Base-by-base conservation (phyloP, 2,797 vertebrate species). In the Phoeniculus purpureus region DNA sequence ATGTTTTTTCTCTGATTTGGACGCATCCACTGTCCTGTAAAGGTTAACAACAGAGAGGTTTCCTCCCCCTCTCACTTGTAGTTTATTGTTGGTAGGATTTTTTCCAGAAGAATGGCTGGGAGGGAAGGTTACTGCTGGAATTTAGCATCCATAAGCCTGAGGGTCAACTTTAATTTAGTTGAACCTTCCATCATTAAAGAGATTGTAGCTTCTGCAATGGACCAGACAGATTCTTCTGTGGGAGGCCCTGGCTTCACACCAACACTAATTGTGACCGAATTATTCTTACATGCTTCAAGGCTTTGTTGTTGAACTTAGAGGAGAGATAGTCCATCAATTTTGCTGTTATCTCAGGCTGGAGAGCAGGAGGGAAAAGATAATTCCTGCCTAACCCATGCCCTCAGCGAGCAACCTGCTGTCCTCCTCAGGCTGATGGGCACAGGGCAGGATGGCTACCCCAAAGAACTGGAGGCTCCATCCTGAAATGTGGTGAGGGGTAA, bases 1-100 rank as follows among this genome's bases (percentile, higher is more conserved):
- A 5, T 92, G 96, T 77, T 97, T 97, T 94, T 94, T 96, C 95
- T 97, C 97, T 85, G 60, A 96, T 97, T 96, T 97, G 96, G 96
- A 95, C 94, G 96, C 75, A 94, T 97, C 95, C 96, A 95, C 95
- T 97, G 94, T 95, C 93, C 96, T 95, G 95, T 95, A 97, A 97
- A 97, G 92, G 96, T 97, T 97, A 97, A 97, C 86, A 95, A 81
- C 93, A 94, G 91, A 93, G 93, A 90, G 84, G 74, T 92, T 96
- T 96, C 96, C 92, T 96, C 96, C 94, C 85, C 85, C 83, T 96
- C 94, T 96, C 61, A 40, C 73, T 94, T 96, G 96, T 96, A 97
- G 95, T 92, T 96, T 96, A 77, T 93, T 95, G 61, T 90, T 90
- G n/a, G 85, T 91, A 78, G 87, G 73, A 83, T 84, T 91, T 93